phyloP scores from a whole-genome alignment of 2,113 vertebrate species.

The Odocoileus virginianus region DNA sequence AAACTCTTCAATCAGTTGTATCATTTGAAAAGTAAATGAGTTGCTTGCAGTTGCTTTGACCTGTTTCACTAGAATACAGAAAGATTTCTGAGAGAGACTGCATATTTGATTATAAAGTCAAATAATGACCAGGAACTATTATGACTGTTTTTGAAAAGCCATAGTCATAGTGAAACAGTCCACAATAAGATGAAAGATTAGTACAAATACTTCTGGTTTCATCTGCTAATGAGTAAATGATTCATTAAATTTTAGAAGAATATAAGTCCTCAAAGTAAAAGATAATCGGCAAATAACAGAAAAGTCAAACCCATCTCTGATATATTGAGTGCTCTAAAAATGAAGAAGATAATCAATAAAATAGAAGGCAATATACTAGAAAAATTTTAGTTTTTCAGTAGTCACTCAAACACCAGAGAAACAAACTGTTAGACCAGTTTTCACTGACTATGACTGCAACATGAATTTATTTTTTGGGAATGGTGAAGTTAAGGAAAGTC shows the following conservation, averaged over 20 bases:
- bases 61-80: background rate
- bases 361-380: background rate
- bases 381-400: background rate
- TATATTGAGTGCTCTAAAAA: background rate
- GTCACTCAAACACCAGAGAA: background rate
- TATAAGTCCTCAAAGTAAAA: background rate
- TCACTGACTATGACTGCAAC: background rate
- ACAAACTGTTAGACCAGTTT: background rate
- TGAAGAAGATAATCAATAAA: background rate
- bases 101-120: background rate
- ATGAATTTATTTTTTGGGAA: background rate
- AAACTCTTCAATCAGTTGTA: background rate
- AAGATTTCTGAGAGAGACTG: background rate
- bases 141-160: background rate
- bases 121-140: background rate
- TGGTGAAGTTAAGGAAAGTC: background rate
- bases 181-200: background rate
- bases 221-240: background rate
- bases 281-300: background rate
- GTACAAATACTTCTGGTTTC: background rate
- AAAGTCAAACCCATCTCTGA: background rate
- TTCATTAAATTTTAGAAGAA: background rate
- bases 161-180: background rate
- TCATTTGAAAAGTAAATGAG: background rate
- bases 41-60: background rate